Evolutionary conservation across 1,140 invertebrate species (phyloP), one percentile per base, ranked within the genome.

Genomic region (Cydia pomonella): DNA sequence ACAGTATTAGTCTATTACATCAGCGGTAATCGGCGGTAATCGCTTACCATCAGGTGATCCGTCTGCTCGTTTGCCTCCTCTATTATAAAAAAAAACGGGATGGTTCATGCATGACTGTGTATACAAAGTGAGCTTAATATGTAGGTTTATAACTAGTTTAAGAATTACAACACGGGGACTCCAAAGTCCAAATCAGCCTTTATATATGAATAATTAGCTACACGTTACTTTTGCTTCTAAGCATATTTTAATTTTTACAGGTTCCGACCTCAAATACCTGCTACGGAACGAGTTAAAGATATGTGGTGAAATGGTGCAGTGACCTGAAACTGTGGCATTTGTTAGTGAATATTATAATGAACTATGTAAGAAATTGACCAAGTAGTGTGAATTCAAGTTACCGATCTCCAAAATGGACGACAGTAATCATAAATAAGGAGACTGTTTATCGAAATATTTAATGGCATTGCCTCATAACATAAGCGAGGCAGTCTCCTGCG

Each of bases 271-370:
- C 87, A 91, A 77, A 80, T 92, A 73, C 89, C 91, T 10, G 90
- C 90, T 16, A 79, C 88, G 1, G 91, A 90, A 77, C 80, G 91
- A 75, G 86, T 92, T 9, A 92, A 92, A 76, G 91, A 92, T 74
- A 91, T 92, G 91, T 92, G 91, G 91, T 92, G 84, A 92, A 77
- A 18, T 53, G 47, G 27, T 78, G 76, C 75, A 78, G 27, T 77
- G 18, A 59, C 53, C 53, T 23, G 53, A 23, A 59, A 21, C 53
- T 23, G 7, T 78, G 76, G 64, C 53, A 59, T 78, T 72, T 77
- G 79, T 79, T 78, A 75, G 59, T 77, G 73, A 78, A 74, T 18
- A 50, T 78, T 66, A 21, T 69, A 69, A 69, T 41, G 29, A 29
- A 69, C 64, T 69, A 23, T 69, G 27, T 33, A 69, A 69, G 29